Conservation (phyloP, 2,888 invertebrate genomes). For the Caenorhabditis zanzibari region DNA sequence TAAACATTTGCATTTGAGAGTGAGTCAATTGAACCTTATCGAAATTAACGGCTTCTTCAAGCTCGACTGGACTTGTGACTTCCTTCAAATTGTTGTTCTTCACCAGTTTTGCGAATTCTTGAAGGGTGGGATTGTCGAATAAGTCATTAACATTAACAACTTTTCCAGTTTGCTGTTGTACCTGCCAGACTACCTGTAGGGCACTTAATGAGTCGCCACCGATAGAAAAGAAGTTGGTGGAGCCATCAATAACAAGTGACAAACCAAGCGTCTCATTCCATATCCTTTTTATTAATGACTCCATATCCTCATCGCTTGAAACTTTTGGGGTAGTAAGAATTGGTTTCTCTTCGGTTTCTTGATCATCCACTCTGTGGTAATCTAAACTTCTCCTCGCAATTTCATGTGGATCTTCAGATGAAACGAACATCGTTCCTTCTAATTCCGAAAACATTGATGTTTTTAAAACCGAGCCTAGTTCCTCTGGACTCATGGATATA, state of each 20-base stretch:
- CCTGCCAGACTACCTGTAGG: slow-evolving; percentile 78
- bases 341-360: background rate
- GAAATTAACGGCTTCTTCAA: background rate
- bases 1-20: slow-evolving; percentile 80
- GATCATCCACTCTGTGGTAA: slow-evolving; percentile 33
- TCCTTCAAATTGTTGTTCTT: too few species aligned
- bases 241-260: background rate
- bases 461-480: slow-evolving; percentile 43
- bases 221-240: slow-evolving; percentile 73
- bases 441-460: slow-evolving; percentile 25
- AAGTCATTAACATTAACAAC: slow-evolving; percentile 67
- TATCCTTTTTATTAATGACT: background rate
- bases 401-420: slow-evolving; percentile 6
- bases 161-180: slow-evolving; percentile 64
- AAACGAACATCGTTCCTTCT: slow-evolving; percentile 36
- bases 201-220: slow-evolving; percentile 81
- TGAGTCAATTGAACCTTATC: slow-evolving; percentile 69
- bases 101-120: slow-evolving; percentile 51
- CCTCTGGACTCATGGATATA: slow-evolving; percentile 11
- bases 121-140: slow-evolving; percentile 73
- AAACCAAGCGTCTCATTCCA: slow-evolving; percentile 54
- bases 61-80: background rate
- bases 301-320: background rate
- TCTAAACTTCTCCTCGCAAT: slow-evolving; percentile 29
- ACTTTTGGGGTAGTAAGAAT: too few species aligned